phyloP scores from a whole-genome alignment of 2,888 invertebrate species.

The Mantis religiosa region DNA sequence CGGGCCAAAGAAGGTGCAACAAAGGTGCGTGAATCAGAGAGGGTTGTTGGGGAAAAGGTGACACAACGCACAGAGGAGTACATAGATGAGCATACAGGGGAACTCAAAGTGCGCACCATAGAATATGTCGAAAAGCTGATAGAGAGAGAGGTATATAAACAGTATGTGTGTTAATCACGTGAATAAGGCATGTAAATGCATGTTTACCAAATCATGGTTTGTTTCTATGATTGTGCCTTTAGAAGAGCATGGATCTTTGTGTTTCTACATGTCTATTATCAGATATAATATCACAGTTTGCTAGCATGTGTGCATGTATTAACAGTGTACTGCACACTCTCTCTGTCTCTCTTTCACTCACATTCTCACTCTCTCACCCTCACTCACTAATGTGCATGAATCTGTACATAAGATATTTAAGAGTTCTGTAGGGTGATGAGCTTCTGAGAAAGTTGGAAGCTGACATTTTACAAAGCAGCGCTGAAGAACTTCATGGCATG shows the following conservation, averaged over 20 bases:
- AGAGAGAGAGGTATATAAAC: slow-evolving; percentile 79
- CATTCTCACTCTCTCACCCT: no score
- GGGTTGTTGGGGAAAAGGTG: slow-evolving; percentile 82
- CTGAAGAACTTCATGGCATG: no score
- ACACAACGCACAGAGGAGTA: slow-evolving; percentile 84
- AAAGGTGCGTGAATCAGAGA: slow-evolving; percentile 84
- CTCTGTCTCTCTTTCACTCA: no score
- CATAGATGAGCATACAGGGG: slow-evolving; percentile 79
- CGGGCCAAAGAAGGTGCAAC: slow-evolving; percentile 80
- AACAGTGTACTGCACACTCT: no score
- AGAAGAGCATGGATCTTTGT: not conserved
- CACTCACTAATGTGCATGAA: no score
- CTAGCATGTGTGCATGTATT: no score
- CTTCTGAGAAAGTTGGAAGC: no score
- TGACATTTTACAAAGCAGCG: no score
- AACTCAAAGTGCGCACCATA: slow-evolving; percentile 82
- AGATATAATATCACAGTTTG: no score
- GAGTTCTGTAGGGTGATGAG: no score
- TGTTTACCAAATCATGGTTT: not conserved
- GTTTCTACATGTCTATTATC: no score
- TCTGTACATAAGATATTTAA: no score
- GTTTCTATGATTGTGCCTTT: not conserved
- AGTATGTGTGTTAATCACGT: not conserved
- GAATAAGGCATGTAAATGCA: not conserved
- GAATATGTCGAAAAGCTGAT: slow-evolving; percentile 94